Evolutionary conservation across 2,113 vertebrate species (phyloP).

Genomic region (Typhlomys cinereus): DNA sequence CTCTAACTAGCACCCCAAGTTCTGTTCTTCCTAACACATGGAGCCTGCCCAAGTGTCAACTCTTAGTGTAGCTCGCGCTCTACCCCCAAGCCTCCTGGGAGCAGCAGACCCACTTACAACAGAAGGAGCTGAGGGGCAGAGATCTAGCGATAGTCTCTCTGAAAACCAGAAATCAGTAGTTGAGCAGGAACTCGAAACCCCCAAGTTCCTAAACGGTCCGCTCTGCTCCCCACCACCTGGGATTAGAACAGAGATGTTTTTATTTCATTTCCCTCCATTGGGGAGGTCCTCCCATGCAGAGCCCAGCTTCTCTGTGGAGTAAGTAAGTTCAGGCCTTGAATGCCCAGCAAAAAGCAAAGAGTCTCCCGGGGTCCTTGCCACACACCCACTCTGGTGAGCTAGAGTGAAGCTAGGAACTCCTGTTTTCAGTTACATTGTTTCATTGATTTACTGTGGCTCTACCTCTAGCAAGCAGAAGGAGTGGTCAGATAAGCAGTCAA

Average conservation of each 20-base stretch:
- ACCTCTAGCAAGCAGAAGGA: background rate
- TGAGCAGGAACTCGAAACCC: background rate
- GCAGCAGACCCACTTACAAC: background rate
- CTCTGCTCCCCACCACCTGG: background rate
- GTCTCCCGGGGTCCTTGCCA: background rate
- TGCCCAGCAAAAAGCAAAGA: background rate
- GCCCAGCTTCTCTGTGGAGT: background rate
- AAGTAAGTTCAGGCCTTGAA: rapidly evolving
- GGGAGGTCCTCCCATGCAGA: background rate
- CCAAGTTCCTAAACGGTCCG: background rate
- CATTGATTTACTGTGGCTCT: background rate
- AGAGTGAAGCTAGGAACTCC: background rate
- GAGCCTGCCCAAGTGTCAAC: background rate
- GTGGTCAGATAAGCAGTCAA: background rate
- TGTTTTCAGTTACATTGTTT: rapidly evolving
- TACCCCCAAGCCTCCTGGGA: background rate
- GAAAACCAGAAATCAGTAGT: background rate
- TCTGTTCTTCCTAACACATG: too few relatives aligned
- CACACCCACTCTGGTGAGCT: background rate
- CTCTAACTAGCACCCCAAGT: too few relatives aligned
- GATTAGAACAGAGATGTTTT: too few relatives aligned
- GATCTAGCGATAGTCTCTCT: background rate
- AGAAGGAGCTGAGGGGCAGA: background rate
- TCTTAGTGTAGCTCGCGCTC: background rate
- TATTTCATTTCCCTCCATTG: background rate